Conservation (phyloP, 2,113 vertebrate species). For the Hyaena hyaena region DNA sequence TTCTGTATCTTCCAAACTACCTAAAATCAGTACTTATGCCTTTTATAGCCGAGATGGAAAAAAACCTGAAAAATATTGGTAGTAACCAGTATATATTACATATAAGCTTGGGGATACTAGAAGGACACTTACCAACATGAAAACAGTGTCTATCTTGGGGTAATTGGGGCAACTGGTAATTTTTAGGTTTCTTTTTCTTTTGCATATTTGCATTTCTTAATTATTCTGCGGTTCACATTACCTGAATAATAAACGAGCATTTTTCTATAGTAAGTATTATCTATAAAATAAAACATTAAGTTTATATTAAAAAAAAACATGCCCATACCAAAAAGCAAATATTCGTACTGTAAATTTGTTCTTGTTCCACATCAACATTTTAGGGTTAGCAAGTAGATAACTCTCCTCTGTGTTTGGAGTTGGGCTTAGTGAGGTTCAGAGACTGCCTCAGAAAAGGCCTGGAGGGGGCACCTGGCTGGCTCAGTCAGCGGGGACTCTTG, state of each 20-base stretch:
- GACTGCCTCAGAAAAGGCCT: background rate
- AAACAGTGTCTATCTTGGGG: background rate
- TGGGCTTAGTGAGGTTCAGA: background rate
- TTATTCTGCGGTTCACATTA: background rate
- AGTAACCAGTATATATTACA: background rate
- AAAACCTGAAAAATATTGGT: background rate
- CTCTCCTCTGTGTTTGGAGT: background rate
- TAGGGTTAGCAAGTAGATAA: background rate
- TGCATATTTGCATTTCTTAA: background rate
- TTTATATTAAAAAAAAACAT: background rate
- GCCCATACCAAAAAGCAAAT: background rate
- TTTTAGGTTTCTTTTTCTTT: conserved; percentile 29
- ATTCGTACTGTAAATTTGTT: background rate
- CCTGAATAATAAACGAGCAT: background rate
- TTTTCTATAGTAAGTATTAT: background rate
- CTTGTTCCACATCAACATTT: background rate
- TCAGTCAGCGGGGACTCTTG: background rate
- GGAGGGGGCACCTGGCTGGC: background rate
- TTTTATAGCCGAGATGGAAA: conserved; percentile 28
- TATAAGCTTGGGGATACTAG: background rate
- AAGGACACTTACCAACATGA: background rate
- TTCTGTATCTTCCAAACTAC: background rate
- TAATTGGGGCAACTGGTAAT: background rate
- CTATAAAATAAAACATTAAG: background rate
- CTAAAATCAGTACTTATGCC: background rate